Evolutionary conservation across 2,888 invertebrate genomes (phyloP), one percentile per base, ranked within the genome.

Genomic region (Drosophila affinis): DNA sequence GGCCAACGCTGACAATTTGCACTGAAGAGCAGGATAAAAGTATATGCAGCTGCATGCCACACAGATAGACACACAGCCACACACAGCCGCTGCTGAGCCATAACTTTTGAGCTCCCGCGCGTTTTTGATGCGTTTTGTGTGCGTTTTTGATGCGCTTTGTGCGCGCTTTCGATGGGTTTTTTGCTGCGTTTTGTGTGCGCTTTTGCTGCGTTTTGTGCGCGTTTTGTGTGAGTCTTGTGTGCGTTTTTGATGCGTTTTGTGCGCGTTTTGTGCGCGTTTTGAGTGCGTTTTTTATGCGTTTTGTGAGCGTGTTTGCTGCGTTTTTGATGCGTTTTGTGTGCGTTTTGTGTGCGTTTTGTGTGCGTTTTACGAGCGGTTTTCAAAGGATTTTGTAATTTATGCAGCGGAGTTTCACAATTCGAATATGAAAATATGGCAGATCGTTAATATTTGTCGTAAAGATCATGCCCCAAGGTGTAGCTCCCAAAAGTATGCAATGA

Each of bases 1-100:
- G 68, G 72, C 81, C 81, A 81, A 81, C 81, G 82, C 84, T 84
- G 81, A 17, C 75, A 76, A 87, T 87, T 81, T 78, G 75, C 87
- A 63, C 67, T 54, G 46, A 56, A 56, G 24, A 56, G 52, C 56
- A 45, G 53, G 29, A 62, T 39, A 55, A 59, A 18, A 21, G 45
- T 54, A 52, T 53, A 45, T 51, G 72, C 85, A 82, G 80, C 80
- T 85, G 79, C 79, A 51, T 49, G 80, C 80, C 27, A 34, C 7
- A 7, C 17, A 18, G 10, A 14, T 7, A 34, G 12, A 34, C 29
- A 34, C 29, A 34, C 3, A 52, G n/a, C n/a, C n/a, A n/a, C 18
- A 29, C 17, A 29, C 29, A 17, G 24, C 34, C 44, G 21, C 27
- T 17, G 10, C 17, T 51, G 3, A 5, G 24, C 34, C 9, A 24